A percentile compares a stretch with the other conserved stretches of the same genome.
Evolutionary conservation across 2,888 invertebrate species (phyloP).

Genomic region (Pemphredon lugubris): DNA sequence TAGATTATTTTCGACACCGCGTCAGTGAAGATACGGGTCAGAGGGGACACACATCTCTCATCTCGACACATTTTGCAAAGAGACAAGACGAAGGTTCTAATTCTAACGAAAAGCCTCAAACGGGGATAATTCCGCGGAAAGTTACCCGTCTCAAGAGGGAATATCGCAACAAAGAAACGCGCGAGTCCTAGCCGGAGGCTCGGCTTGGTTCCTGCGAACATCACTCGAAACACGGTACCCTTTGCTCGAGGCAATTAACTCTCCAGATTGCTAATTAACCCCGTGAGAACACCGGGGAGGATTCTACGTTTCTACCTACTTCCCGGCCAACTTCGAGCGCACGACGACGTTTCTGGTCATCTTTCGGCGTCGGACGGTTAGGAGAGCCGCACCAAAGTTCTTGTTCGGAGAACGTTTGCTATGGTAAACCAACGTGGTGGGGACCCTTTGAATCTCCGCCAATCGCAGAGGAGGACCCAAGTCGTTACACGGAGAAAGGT

Average conservation of each 20-base stretch:
- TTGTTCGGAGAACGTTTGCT: not conserved
- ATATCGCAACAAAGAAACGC: slow-evolving; percentile 35
- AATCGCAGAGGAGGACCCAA: slow-evolving; percentile 62
- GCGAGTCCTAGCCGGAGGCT: slow-evolving; percentile 25
- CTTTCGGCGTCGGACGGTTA: slow-evolving; percentile 8
- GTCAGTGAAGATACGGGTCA: too few relatives aligned
- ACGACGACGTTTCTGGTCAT: slow-evolving; percentile 21
- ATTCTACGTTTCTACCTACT: slow-evolving; percentile 61
- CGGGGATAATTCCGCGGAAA: slow-evolving; percentile 24
- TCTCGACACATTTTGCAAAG: too few relatives aligned
- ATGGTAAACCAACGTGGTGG: slow-evolving; percentile 18
- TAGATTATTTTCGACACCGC: too few relatives aligned
- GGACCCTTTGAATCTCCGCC: slow-evolving; percentile 64
- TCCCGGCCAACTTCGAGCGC: slow-evolving; percentile 28
- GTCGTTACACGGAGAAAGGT: slow-evolving; percentile 74
- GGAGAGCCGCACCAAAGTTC: not conserved
- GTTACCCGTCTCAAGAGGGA: slow-evolving; percentile 13
- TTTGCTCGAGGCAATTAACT: slow-evolving; percentile 68
- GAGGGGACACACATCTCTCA: too few relatives aligned
- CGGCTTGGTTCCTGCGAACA: slow-evolving; percentile 47
- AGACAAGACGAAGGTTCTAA: too few relatives aligned
- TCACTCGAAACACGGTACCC: slow-evolving; percentile 48
- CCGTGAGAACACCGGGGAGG: slow-evolving; percentile 69
- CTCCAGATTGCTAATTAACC: slow-evolving; percentile 74
- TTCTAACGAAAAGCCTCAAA: not conserved